Evolutionary conservation across 2,888 invertebrate genomes (phyloP).

Genomic region (Chironomus riparius): DNA sequence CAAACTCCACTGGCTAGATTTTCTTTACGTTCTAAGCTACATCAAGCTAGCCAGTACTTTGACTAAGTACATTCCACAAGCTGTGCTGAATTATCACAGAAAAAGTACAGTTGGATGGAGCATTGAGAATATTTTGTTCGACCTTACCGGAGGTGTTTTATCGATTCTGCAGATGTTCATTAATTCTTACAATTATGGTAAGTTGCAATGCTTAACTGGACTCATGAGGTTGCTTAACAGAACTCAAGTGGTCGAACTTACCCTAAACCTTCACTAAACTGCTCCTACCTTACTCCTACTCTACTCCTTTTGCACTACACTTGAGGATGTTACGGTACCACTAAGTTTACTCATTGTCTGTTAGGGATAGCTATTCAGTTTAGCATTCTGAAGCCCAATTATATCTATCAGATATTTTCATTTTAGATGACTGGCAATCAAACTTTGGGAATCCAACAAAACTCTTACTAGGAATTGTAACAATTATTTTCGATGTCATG

Average conservation of each 20-base stretch:
- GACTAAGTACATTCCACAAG: constrained; percentile 98
- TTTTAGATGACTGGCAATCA: constrained; percentile 86
- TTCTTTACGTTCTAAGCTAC: constrained; percentile 90
- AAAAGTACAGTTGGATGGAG: constrained; percentile 98
- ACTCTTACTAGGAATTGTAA: constrained; percentile 94
- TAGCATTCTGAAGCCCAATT: too few relatives aligned
- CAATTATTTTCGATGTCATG: constrained; percentile 89
- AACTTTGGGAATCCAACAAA: constrained; percentile 98
- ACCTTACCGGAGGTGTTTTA: constrained; percentile 88
- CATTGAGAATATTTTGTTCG: constrained; percentile 93
- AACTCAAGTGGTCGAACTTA: too few relatives aligned
- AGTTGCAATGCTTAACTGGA: constrained; percentile 29
- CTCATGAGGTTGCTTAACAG: too few relatives aligned
- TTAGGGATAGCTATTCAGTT: too few relatives aligned
- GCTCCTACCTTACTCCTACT: too few relatives aligned
- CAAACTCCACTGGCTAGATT: constrained; percentile 76
- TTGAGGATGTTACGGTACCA: too few relatives aligned
- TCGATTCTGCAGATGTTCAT: constrained; percentile 95
- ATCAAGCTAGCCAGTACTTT: constrained; percentile 90
- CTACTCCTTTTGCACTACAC: too few relatives aligned
- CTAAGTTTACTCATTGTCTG: too few relatives aligned
- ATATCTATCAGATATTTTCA: too few relatives aligned
- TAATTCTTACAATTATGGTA: constrained; percentile 82
- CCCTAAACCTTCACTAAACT: too few relatives aligned
- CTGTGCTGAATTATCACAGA: constrained; percentile 88